These are phyloP conservation scores for Drosophila leontia DNA, from an alignment of 1,140 invertebrate species.

Conservation along the genomic window DNA sequence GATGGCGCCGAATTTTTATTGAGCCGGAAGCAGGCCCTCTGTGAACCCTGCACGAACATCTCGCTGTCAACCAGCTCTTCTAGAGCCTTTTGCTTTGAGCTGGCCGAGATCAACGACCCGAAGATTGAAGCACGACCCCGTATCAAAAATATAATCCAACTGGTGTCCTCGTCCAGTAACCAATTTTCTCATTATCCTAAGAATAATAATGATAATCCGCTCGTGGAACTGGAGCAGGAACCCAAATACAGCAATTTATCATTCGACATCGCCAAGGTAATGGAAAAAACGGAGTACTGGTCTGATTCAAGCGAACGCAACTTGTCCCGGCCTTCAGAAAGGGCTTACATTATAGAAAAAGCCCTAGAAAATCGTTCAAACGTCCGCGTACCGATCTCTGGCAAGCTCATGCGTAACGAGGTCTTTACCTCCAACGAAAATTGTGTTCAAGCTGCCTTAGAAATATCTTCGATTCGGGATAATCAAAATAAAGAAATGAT, in stretches of 20 bases:
- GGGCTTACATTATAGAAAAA: background rate
- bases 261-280: background rate
- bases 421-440: background rate
- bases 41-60: background rate
- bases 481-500: background rate
- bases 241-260: background rate
- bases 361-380: background rate
- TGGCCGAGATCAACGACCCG: constrained; percentile 34
- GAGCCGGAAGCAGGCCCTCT: background rate
- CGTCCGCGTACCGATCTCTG: background rate
- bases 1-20: constrained; percentile 30
- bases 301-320: background rate
- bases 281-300: background rate
- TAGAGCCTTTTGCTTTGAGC: background rate
- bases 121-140: background rate
- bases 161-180: constrained; percentile 1
- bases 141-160: constrained; percentile 4
- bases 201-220: background rate
- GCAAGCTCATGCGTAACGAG: background rate
- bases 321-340: background rate
- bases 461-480: background rate
- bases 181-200: too few species aligned
- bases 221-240: background rate
- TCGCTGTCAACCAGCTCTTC: background rate
- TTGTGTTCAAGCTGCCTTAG: background rate